A percentile compares a stretch with the other conserved stretches of the same genome.
Conservation (phyloP, 2,797 vertebrate species). For the Amazonetta brasiliensis region DNA sequence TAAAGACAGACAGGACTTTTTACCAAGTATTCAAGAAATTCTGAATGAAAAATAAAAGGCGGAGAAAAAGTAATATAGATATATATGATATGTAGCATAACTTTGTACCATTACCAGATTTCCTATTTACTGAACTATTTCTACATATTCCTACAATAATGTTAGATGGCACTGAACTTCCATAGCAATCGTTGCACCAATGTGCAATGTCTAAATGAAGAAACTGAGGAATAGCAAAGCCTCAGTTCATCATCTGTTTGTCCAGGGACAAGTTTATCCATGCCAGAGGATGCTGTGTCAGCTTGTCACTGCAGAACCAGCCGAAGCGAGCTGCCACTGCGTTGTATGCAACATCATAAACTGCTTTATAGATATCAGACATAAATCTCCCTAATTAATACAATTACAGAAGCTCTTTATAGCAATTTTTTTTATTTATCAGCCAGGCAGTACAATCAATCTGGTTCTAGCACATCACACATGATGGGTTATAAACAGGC, state of each 20-base stretch:
- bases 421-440: background rate
- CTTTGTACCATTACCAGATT: background rate
- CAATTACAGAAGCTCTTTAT: background rate
- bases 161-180: background rate
- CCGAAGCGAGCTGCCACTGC: background rate
- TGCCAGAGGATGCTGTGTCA: background rate
- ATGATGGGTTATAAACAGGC: background rate
- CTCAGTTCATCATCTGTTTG: background rate
- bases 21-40: background rate
- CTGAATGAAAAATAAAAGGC: background rate
- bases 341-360: background rate
- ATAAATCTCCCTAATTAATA: constrained; percentile 20
- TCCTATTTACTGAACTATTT: background rate
- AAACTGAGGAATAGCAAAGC: accelerated
- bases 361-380: background rate
- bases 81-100: no score
- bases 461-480: background rate
- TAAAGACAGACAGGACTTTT: background rate
- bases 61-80: background rate
- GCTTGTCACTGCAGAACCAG: background rate
- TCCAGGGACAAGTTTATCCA: background rate
- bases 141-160: background rate
- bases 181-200: background rate
- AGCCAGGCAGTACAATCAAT: background rate
- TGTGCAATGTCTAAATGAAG: background rate